phyloP scores from a whole-genome alignment of 2,797 vertebrate genomes.

The Acipenser transmontanus region DNA sequence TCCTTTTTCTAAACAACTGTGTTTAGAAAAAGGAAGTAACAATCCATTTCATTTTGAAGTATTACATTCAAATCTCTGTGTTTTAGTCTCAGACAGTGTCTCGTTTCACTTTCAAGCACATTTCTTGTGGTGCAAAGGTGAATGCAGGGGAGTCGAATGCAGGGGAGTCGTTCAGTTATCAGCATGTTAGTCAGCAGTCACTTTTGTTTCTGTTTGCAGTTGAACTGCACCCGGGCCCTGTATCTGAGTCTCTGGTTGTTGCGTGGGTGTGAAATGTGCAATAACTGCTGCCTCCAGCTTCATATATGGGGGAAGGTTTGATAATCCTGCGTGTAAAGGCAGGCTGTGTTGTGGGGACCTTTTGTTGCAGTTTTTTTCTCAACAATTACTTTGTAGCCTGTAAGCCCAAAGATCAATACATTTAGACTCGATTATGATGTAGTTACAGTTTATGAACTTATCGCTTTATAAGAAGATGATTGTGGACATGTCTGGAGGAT shows the following conservation, averaged over 20 bases:
- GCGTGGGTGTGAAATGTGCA: slow-evolving; percentile 18
- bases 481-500: no score
- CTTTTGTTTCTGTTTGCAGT: slow-evolving; percentile 9
- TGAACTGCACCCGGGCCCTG: background rate
- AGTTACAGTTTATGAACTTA: no score
- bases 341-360: slow-evolving; percentile 4
- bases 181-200: slow-evolving; percentile 13
- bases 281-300: slow-evolving; percentile 22
- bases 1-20: no score
- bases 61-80: no score
- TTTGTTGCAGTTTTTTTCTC: no score
- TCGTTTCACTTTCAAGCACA: background rate
- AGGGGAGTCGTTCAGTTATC: background rate
- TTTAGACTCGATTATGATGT: no score
- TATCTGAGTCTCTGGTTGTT: background rate
- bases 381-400: no score
- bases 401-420: no score
- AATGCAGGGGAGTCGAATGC: slow-evolving; percentile 11
- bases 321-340: slow-evolving; percentile 29
- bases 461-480: no score
- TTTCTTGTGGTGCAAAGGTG: slow-evolving; percentile 20
- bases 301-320: slow-evolving; percentile 24
- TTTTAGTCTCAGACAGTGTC: no score
- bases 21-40: no score
- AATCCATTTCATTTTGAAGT: no score